phyloP scores from a whole-genome alignment of 1,140 invertebrate species.

The Tetramorium alpestre region DNA sequence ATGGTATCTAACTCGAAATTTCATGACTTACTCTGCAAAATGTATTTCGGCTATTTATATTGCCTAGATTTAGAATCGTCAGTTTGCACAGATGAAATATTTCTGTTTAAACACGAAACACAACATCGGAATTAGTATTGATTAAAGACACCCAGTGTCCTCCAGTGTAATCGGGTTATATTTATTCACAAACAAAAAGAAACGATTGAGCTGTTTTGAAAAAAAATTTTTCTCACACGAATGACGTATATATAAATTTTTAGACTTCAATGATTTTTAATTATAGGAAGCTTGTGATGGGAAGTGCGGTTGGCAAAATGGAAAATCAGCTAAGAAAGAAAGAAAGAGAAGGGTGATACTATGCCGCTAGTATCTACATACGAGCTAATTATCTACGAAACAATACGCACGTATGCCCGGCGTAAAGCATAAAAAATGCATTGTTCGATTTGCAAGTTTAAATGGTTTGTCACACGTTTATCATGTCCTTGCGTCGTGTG shows the following conservation, averaged over 20 bases:
- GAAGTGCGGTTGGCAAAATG: not conserved
- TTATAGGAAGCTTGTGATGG: not conserved
- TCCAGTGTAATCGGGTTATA: not conserved
- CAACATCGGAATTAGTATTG: not conserved
- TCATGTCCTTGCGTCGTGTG: not conserved
- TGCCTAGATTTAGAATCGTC: not conserved
- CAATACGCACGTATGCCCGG: not conserved
- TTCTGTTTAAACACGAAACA: not conserved
- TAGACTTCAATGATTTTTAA: not conserved
- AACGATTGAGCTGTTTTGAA: not conserved
- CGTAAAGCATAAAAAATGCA: not conserved
- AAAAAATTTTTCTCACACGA: not conserved
- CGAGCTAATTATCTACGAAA: not conserved
- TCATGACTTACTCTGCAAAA: conserved; percentile 9
- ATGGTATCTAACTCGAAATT: conserved; percentile 34
- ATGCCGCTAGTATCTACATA: conserved; percentile 37
- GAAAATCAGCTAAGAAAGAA: conserved; percentile 23
- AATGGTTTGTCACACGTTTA: not conserved
- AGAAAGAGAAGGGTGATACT: conserved; percentile 25
- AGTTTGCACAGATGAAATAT: not conserved
- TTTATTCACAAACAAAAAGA: not conserved
- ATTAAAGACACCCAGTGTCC: not conserved
- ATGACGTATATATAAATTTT: not conserved
- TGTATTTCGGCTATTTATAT: not conserved
- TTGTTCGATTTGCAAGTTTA: not conserved